Evolutionary conservation across 2,797 vertebrate species (phyloP).

Genomic region (Siniperca scherzeri): DNA sequence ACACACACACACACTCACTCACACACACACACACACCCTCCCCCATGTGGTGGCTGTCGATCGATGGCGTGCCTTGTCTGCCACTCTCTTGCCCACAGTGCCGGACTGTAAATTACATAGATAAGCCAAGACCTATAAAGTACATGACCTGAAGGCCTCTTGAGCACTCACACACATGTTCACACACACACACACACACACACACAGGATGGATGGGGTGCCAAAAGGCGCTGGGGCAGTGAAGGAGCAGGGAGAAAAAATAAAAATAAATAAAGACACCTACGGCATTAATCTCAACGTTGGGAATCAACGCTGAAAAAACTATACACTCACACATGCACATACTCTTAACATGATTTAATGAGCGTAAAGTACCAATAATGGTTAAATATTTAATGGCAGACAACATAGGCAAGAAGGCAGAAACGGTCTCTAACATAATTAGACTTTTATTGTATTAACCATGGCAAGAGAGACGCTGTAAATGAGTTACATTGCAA

Average conservation of each 20-base stretch:
- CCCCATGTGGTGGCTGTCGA: conserved; percentile 54
- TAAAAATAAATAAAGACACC: conserved; percentile 45
- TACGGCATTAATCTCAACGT: conserved; percentile 52
- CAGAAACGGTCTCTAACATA: conserved; percentile 14
- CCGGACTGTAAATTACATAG: conserved; percentile 75
- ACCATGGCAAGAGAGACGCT: conserved; percentile 12
- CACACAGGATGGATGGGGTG: conserved; percentile 59
- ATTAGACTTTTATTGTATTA: conserved; percentile 39
- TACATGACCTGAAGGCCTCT: conserved; percentile 69
- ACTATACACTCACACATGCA: neutral
- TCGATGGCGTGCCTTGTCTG: conserved; percentile 77
- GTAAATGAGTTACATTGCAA: conserved; percentile 17
- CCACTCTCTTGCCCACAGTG: conserved; percentile 71
- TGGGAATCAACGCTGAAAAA: conserved; percentile 4
- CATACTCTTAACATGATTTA: conserved; percentile 22
- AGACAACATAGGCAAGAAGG: conserved; percentile 17
- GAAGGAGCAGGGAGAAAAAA: conserved; percentile 19
- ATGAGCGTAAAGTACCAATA: conserved; percentile 33
- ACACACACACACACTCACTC: too few relatives aligned
- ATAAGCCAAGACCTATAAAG: conserved; percentile 76
- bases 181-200: conserved; percentile 8
- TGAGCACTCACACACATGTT: conserved; percentile 16
- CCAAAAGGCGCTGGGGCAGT: conserved; percentile 37
- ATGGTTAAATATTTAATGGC: conserved; percentile 41
- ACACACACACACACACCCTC: conserved; percentile 30